A percentile compares a stretch with the other conserved stretches of the same genome.
Conservation (phyloP, 2,797 vertebrate genomes). For the Melanotaenia boesemani region DNA sequence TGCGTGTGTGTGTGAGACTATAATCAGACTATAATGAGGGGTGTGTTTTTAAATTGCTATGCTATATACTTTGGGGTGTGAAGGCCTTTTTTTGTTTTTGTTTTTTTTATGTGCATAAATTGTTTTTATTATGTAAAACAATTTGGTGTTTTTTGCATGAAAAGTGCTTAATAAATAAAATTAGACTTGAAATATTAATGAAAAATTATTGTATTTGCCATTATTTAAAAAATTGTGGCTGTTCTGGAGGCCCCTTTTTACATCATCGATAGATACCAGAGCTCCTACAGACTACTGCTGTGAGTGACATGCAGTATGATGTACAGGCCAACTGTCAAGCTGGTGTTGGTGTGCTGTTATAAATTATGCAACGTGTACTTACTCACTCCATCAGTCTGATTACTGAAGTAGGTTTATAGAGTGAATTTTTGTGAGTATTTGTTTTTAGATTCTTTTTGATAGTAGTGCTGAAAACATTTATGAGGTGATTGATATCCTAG, state of each 20-base stretch:
- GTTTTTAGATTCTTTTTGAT: background rate
- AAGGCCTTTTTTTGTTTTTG: no score
- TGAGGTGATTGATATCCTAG: background rate
- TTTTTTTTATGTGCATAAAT: no score
- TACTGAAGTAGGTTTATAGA: slow-evolving; percentile 13
- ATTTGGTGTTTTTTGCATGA: no score
- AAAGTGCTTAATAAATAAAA: no score
- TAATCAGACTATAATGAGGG: no score
- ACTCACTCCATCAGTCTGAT: slow-evolving; percentile 31
- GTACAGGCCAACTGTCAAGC: slow-evolving; percentile 41
- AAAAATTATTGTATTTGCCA: background rate
- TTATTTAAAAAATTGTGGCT: background rate
- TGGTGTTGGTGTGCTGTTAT: slow-evolving; percentile 41
- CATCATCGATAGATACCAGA: background rate
- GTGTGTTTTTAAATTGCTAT: no score
- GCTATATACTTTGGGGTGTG: no score
- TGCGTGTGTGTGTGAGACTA: no score
- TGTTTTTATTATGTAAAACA: no score
- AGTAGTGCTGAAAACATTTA: background rate
- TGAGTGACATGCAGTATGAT: slow-evolving; percentile 33
- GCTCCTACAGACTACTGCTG: slow-evolving; percentile 24
- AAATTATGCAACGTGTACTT: slow-evolving; percentile 58
- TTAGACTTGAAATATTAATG: no score
- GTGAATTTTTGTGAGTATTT: background rate
- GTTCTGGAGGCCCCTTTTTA: background rate